phyloP scores from a whole-genome alignment of 2,797 vertebrate species.

The Pachyuromys duprasi region DNA sequence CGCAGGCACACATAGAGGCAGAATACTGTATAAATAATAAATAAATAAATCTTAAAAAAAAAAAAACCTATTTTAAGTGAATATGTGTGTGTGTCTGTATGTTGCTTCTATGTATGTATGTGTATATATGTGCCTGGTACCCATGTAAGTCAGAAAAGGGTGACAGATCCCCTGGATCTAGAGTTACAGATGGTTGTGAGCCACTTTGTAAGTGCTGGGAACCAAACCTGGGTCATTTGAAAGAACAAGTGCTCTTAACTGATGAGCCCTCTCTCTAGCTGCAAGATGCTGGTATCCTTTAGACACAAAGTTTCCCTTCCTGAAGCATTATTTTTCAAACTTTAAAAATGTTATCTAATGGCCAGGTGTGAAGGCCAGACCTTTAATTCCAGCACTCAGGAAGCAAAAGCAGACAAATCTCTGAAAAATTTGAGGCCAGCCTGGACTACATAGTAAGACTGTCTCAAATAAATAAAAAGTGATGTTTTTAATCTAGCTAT shows the following conservation, averaged over 20 bases:
- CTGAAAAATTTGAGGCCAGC: background rate
- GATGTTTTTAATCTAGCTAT: background rate
- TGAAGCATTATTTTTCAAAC: constrained; percentile 8
- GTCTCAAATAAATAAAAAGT: background rate
- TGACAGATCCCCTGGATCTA: background rate
- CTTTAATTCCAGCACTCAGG: background rate
- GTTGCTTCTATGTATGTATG: background rate
- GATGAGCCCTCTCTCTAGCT: background rate
- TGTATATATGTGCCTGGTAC: background rate
- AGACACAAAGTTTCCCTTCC: background rate
- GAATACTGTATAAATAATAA: no score
- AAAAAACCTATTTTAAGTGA: background rate
- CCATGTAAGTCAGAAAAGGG: background rate
- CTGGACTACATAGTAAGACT: background rate
- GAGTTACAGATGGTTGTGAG: background rate
- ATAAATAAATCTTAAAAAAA: no score
- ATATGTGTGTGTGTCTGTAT: background rate
- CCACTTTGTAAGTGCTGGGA: background rate
- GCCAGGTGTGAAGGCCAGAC: background rate
- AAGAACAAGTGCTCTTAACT: background rate
- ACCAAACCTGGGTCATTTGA: background rate
- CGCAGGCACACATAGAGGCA: no score
- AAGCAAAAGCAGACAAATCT: background rate
- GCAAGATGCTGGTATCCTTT: background rate
- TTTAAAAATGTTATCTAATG: constrained; percentile 23